Conservation (phyloP, 2,797 vertebrate genomes). For the Karalla daura region DNA sequence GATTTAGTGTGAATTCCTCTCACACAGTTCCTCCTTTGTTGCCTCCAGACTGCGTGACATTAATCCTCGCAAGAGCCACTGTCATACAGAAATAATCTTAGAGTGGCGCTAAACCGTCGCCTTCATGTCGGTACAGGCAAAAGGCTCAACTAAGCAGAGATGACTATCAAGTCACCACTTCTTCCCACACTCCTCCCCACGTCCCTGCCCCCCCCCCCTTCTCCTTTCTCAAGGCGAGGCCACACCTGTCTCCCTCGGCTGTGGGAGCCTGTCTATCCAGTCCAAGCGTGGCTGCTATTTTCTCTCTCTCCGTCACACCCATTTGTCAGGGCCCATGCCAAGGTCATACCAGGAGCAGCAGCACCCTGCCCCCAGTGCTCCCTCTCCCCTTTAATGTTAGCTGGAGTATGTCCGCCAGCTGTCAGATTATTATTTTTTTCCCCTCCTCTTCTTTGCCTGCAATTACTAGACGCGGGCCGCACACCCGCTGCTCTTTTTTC, state of each 20-base stretch:
- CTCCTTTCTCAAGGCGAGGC: slow-evolving; percentile 63
- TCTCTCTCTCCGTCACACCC: slow-evolving; percentile 76
- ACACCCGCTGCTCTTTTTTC: slow-evolving; percentile 10
- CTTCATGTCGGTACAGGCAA: slow-evolving; percentile 52
- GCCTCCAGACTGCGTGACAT: no score
- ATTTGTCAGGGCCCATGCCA: slow-evolving; percentile 70
- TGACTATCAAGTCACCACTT: slow-evolving; percentile 53
- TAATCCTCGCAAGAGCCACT: neutral
- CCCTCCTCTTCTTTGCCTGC: slow-evolving; percentile 27
- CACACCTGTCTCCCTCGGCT: slow-evolving; percentile 83
- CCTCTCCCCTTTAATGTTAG: slow-evolving; percentile 58
- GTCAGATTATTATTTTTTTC: slow-evolving; percentile 57
- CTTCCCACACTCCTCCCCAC: slow-evolving; percentile 63
- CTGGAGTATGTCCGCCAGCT: slow-evolving; percentile 62
- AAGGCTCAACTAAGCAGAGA: slow-evolving; percentile 17
- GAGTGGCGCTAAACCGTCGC: slow-evolving; percentile 6
- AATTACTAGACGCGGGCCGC: slow-evolving; percentile 29
- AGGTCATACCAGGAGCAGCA: slow-evolving; percentile 55
- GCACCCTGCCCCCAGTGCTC: slow-evolving; percentile 57
- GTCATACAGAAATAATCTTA: neutral
- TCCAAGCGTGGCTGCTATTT: slow-evolving; percentile 80
- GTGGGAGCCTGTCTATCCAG: slow-evolving; percentile 77
- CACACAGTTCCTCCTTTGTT: neutral
- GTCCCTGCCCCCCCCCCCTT: slow-evolving; percentile 50
- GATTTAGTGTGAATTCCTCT: no score